Evolutionary conservation across 2,888 invertebrate species (phyloP).

Genomic region (Silvanus unidentatus): DNA sequence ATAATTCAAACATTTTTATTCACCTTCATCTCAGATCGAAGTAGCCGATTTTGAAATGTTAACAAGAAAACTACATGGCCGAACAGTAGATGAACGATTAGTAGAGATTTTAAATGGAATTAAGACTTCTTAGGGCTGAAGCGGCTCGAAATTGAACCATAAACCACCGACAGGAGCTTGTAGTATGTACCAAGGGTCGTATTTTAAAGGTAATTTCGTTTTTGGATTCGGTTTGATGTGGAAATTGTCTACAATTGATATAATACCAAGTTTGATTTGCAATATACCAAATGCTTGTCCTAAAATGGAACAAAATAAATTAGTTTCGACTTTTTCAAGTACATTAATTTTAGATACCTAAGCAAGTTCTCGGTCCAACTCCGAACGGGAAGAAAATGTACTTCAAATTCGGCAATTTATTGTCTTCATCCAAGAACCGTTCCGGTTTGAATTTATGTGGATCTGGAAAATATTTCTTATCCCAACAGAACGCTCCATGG

Average conservation of each 20-base stretch:
- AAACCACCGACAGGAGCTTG: slow-evolving; percentile 26
- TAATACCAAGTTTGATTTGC: slow-evolving; percentile 42
- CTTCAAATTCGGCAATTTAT: slow-evolving; percentile 36
- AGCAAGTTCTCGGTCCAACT: slow-evolving; percentile 35
- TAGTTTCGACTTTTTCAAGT: neutral
- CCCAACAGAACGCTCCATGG: slow-evolving; percentile 35
- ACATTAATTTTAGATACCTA: slow-evolving; percentile 28
- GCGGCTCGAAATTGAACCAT: slow-evolving; percentile 28
- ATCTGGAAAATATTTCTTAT: slow-evolving; percentile 40
- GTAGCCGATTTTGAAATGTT: slow-evolving; percentile 63
- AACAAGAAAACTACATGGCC: slow-evolving; percentile 51
- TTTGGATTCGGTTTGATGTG: slow-evolving; percentile 33
- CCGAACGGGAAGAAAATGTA: slow-evolving; percentile 34
- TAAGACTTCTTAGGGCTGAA: slow-evolving; percentile 28
- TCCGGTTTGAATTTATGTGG: slow-evolving; percentile 44
- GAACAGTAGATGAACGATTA: slow-evolving; percentile 49
- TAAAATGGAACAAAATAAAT: slow-evolving; percentile 16
- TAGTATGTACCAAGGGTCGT: slow-evolving; percentile 26
- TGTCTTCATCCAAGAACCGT: slow-evolving; percentile 34
- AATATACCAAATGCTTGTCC: slow-evolving; percentile 27
- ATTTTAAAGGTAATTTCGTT: slow-evolving; percentile 25
- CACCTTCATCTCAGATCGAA: slow-evolving; percentile 55
- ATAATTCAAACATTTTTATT: slow-evolving; percentile 8
- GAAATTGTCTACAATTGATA: slow-evolving; percentile 36
- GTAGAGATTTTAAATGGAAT: slow-evolving; percentile 50